A percentile compares a stretch with the other conserved stretches of the same genome.
Conservation (phyloP, 2,797 vertebrate genomes). For the Diceros bicornis region DNA sequence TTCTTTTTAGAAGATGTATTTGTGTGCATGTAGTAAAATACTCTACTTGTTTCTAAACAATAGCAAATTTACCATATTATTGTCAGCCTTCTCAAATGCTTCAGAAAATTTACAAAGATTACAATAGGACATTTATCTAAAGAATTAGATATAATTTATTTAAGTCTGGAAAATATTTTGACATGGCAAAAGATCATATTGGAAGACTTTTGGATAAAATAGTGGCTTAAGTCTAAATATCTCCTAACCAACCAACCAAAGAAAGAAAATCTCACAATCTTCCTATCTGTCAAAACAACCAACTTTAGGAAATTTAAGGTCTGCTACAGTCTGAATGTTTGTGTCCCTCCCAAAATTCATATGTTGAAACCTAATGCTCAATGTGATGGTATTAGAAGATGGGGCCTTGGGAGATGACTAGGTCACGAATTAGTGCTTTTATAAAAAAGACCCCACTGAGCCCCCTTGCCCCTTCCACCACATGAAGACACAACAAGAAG, state of each 20-base stretch:
- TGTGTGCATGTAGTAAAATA: not conserved
- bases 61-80: not conserved
- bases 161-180: not conserved
- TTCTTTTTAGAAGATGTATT: not conserved
- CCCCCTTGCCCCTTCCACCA: not conserved
- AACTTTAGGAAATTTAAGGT: not conserved
- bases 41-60: not conserved
- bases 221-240: not conserved
- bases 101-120: not conserved
- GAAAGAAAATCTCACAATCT: not conserved
- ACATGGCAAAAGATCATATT: not conserved
- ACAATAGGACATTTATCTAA: not conserved
- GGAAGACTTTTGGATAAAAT: conserved; percentile 2
- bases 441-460: not conserved
- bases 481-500: not conserved
- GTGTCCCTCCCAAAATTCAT: not conserved
- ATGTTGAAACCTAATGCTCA: not conserved
- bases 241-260: not conserved
- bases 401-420: not conserved
- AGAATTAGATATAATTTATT: not conserved
- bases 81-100: not conserved
- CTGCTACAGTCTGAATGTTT: not conserved
- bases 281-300: not conserved
- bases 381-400: no score
- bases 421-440: not conserved